Conservation (phyloP, 2,888 invertebrate genomes). For the Stenodera caucasica region DNA sequence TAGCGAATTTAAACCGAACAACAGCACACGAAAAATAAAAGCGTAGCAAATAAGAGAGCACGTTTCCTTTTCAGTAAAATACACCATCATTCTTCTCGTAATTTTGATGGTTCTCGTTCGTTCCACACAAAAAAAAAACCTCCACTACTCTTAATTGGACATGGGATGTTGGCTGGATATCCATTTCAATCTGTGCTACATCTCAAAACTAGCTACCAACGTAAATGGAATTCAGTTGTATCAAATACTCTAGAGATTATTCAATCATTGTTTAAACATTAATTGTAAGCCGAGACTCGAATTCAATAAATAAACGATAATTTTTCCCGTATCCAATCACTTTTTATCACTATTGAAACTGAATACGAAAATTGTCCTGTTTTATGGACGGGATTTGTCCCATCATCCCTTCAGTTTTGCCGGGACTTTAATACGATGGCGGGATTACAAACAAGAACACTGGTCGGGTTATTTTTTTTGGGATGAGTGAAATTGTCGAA, state of each 20-base stretch:
- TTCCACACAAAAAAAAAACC: conserved; percentile 17
- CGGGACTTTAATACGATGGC: background rate
- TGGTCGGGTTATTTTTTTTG: background rate
- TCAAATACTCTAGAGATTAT: conserved; percentile 39
- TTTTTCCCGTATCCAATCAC: background rate
- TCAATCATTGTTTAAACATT: conserved; percentile 47
- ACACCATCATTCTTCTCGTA: conserved; percentile 18
- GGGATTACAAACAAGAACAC: background rate
- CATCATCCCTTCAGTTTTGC: background rate
- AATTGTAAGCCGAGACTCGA: conserved; percentile 32
- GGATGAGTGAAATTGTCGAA: background rate
- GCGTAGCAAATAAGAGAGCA: background rate
- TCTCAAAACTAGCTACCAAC: conserved; percentile 9
- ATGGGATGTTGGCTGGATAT: conserved; percentile 17
- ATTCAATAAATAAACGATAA: conserved; percentile 13
- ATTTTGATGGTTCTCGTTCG: conserved; percentile 18
- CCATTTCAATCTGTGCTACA: conserved; percentile 15
- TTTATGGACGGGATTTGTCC: background rate
- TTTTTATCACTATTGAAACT: background rate
- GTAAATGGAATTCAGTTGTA: conserved; percentile 43
- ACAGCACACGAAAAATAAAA: conserved; percentile 10
- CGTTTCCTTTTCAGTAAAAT: background rate
- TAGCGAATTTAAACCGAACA: conserved; percentile 19
- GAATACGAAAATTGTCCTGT: background rate
- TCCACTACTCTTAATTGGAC: conserved; percentile 24